Evolutionary conservation across 1,140 invertebrate species (phyloP), one percentile per base, ranked within the genome.

Genomic region (Drosophila funebris): DNA sequence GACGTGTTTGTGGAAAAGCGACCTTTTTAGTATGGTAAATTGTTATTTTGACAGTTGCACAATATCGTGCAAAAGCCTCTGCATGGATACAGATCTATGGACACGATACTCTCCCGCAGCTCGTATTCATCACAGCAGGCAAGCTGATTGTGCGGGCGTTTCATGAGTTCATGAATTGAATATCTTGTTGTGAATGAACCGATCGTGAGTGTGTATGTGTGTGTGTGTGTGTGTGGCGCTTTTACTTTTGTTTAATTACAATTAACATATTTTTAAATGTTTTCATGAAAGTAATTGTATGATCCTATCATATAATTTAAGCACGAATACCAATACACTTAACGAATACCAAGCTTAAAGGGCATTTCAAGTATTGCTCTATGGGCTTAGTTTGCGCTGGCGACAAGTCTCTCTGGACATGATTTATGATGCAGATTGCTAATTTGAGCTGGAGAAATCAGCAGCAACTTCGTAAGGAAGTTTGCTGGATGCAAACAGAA

Each of bases 11-110:
- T 62, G 52, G 63, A 33, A 73, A 62, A 69, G 56, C 71, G 57
- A 73, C 58, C 53, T 20, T 63, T 50, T 53, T 60, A 52, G 69
- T 52, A 63, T 82, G 72, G 60, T 87, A 87, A 85, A 81, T 85
- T 73, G 78, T 64, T 87, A 76, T 79, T 87, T 88, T 79, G 84
- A 88, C 83, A 87, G 87, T 87, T 87, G 75, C 78, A 88, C 82
- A 88, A 87, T 78, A 72, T 79, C 83, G 83, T 87, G 83, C 83
- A 83, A 53, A 53, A 73, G 57, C 52, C 64, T 67, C 74, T 31
- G 20, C n/a, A 39, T 14, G 75, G 83, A 88, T 81, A 87, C 67
- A 63, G 62, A 87, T 87, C 83, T 89, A 31, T 58, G 36, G 75
- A 81, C 83, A 87, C 83, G 83, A 72, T 63, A 69, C 66, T 4